Evolutionary conservation across 2,113 vertebrate species (phyloP).

Genomic region (Scalopus aquaticus): DNA sequence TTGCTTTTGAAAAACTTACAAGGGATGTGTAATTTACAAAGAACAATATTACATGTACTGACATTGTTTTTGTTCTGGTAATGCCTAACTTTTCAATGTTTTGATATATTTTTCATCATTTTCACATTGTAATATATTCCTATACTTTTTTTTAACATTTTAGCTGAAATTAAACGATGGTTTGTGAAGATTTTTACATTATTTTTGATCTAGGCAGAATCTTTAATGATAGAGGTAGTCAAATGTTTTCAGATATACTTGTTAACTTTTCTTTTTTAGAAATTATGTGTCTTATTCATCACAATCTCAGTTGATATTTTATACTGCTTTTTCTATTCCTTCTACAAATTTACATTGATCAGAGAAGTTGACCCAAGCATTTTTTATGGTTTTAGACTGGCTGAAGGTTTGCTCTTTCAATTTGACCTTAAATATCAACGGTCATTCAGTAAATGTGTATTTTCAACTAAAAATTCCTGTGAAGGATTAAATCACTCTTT

Average conservation of each 20-base stretch:
- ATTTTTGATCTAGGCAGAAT: slow-evolving; percentile 1
- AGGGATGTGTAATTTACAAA: not conserved
- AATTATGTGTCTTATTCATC: not conserved
- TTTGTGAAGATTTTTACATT: not conserved
- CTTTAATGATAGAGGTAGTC: not conserved
- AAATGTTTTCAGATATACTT: not conserved
- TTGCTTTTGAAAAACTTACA: not conserved
- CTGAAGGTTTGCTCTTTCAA: not conserved
- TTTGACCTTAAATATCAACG: not conserved
- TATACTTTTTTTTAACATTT: not conserved
- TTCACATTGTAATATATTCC: not conserved
- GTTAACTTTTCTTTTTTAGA: not conserved
- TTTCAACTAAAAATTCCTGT: not conserved
- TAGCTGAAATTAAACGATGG: not conserved
- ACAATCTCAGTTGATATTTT: not conserved
- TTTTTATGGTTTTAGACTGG: not conserved
- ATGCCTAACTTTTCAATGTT: slow-evolving; percentile 11
- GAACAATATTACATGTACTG: not conserved
- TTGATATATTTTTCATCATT: slow-evolving; percentile 6
- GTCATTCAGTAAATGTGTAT: not conserved
- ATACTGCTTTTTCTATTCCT: not conserved
- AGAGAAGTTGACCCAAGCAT: not conserved
- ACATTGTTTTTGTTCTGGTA: not conserved
- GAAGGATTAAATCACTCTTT: not conserved
- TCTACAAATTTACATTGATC: not conserved